phyloP scores from a whole-genome alignment of 2,113 vertebrate genomes.

The Marcusenius ussheri region DNA sequence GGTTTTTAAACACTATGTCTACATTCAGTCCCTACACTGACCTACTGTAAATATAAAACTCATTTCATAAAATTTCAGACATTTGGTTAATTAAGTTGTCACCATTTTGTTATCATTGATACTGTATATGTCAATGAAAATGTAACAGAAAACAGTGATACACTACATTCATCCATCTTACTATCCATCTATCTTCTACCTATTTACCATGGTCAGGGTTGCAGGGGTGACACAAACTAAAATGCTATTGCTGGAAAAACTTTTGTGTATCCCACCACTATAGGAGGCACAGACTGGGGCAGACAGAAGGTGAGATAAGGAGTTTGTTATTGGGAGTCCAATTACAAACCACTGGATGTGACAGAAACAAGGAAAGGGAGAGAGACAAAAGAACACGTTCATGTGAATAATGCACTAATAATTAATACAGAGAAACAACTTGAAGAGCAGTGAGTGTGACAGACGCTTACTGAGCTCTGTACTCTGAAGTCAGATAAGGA shows the following conservation, averaged over 20 bases:
- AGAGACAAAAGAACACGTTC: background rate
- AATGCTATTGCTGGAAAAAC: background rate
- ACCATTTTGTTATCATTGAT: background rate
- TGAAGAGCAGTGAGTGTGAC: background rate
- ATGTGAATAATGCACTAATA: background rate
- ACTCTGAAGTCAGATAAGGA: slow-evolving; percentile 87
- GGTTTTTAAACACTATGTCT: background rate
- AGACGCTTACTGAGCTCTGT: slow-evolving; percentile 72
- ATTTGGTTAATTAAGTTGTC: background rate
- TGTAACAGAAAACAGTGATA: background rate
- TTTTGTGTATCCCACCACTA: background rate
- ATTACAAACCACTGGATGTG: background rate
- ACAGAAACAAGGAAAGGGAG: background rate
- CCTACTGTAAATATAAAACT: background rate
- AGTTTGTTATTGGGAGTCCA: background rate
- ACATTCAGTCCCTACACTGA: background rate
- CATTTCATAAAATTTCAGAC: background rate
- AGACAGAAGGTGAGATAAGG: background rate
- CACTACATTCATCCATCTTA: background rate
- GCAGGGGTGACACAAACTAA: background rate
- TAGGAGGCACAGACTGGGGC: background rate
- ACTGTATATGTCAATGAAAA: background rate
- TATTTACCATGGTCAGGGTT: background rate
- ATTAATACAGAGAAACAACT: background rate
- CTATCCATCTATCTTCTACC: background rate